Conservation (phyloP, 2,888 invertebrate genomes). For the Lymantria dispar region DNA sequence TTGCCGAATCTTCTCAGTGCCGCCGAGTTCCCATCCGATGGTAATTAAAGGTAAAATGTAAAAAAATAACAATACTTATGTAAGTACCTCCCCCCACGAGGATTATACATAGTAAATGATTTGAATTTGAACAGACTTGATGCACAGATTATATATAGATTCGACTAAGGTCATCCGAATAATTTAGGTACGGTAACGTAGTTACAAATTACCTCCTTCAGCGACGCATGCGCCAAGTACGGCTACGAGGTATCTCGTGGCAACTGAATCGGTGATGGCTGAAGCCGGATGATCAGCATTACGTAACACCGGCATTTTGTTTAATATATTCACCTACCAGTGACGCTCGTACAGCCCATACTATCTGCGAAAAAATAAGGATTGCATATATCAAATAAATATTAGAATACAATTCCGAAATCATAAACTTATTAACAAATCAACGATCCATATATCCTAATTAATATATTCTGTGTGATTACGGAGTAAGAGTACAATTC, state of each 20-base stretch:
- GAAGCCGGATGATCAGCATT: slow-evolving; percentile 66
- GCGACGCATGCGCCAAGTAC: slow-evolving; percentile 70
- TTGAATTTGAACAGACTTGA: background rate
- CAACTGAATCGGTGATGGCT: slow-evolving; percentile 54
- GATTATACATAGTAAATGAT: too few species aligned
- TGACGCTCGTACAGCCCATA: slow-evolving; percentile 43
- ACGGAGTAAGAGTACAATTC: too few species aligned
- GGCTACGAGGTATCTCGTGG: slow-evolving; percentile 61
- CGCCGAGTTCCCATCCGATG: too few species aligned
- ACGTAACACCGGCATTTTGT: slow-evolving; percentile 63
- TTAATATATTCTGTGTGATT: too few species aligned
- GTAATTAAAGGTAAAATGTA: too few species aligned
- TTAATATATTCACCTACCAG: slow-evolving; percentile 37
- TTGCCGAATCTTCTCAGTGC: too few species aligned
- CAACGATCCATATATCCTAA: too few species aligned
- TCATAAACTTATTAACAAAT: too few species aligned
- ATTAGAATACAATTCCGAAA: too few species aligned
- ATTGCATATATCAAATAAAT: background rate
- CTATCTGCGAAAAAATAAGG: slow-evolving; percentile 42
- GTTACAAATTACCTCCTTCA: slow-evolving; percentile 52
- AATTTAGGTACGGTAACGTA: background rate
- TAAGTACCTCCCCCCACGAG: too few species aligned
- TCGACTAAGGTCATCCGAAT: background rate
- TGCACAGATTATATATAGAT: background rate
- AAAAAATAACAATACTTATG: too few species aligned